These are phyloP conservation scores for Enteromius radiatus DNA, from an alignment of 2,797 vertebrate genomes.

Conservation along the genomic window DNA sequence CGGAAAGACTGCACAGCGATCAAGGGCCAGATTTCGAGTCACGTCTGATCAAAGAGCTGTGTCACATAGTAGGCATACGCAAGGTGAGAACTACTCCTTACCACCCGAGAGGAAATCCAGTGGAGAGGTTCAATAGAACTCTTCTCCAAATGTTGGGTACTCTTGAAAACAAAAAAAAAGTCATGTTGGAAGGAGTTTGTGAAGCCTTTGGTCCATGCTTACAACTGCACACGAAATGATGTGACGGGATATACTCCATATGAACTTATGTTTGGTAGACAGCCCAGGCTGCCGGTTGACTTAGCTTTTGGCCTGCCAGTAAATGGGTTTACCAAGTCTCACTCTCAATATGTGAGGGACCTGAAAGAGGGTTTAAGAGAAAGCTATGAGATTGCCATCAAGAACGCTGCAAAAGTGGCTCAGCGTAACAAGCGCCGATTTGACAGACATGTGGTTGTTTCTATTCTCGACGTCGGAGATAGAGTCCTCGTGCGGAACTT, in stretches of 20 bases:
- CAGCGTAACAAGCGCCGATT: background rate
- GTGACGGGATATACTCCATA: background rate
- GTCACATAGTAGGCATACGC: background rate
- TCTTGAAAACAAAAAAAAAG: background rate
- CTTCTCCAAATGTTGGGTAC: background rate
- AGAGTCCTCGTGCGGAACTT: background rate
- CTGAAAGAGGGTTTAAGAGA: background rate
- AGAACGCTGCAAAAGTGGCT: background rate
- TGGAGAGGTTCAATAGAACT: background rate
- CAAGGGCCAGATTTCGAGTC: background rate
- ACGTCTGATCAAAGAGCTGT: background rate
- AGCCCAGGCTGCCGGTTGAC: background rate
- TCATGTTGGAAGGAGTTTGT: background rate
- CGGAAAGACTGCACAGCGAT: background rate
- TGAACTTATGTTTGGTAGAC: background rate
- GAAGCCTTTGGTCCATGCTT: background rate
- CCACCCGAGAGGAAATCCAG: background rate
- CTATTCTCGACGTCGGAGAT: background rate
- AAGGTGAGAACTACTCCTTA: background rate
- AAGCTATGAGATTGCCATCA: background rate
- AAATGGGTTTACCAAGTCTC: background rate
- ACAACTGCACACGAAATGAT: background rate
- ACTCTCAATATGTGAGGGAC: background rate
- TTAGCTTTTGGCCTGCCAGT: background rate
- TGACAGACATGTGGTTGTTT: background rate